Base-by-base conservation (phyloP, 2,888 invertebrate genomes). In the Brassicogethes aeneus region DNA sequence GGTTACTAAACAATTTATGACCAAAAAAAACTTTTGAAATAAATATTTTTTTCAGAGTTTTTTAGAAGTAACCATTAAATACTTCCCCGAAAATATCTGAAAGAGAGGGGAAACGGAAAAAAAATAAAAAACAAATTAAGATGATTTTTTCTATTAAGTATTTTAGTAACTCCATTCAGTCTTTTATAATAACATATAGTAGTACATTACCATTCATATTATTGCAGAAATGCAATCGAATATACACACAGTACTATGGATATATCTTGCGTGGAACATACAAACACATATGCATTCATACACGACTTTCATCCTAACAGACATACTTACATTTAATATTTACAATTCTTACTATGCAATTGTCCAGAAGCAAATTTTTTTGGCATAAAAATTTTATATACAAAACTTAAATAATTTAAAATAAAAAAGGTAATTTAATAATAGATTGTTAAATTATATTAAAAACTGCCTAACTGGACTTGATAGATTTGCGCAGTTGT, bases 91-190 rank as follows among this genome's bases (percentile, higher is more conserved):
- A n/a, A n/a, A n/a, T n/a, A n/a, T n/a, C n/a, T n/a, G n/a, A n/a
- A n/a, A n/a, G n/a, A n/a, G n/a, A n/a, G n/a, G n/a, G n/a, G n/a
- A n/a, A n/a, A n/a, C n/a, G n/a, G n/a, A n/a, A n/a, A n/a, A n/a
- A n/a, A n/a, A n/a, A n/a, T n/a, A n/a, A n/a, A n/a, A n/a, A n/a
- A n/a, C n/a, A n/a, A n/a, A n/a, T 13, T 32, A 32, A 33, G 41
- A 34, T 39, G 37, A 38, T 41, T 48, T 50, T 52, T 56, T 53
- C 53, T 56, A 54, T 59, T 66, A 65, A 65, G 65, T 67, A 67
- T 67, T 67, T 68, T 65, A 68, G 67, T 68, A 66, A 68, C 66
- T 68, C 68, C 68, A 68, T 68, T 68, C 68, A 68, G 68, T 68
- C 68, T 68, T 68, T 66, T 68, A 67, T 66, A 66, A 66, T 66